Evolutionary conservation across 2,888 invertebrate species (phyloP), one percentile per base, ranked within the genome.

Genomic region (Clostera curtula): DNA sequence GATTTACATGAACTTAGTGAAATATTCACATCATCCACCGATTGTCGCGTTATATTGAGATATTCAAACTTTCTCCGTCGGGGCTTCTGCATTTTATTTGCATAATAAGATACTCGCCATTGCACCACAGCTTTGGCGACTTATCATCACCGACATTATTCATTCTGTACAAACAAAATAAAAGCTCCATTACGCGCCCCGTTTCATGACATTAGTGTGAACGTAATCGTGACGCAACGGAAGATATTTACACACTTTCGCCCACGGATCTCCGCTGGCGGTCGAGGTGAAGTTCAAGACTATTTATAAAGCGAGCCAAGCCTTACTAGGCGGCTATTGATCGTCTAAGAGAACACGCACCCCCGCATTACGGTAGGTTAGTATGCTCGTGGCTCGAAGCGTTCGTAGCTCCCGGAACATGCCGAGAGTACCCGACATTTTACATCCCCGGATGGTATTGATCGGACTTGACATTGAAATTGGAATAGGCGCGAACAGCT

Each of bases 401-500:
- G 68, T 55, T 69, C 75, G 75, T 66, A 50, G 60, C 66, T 61
- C 70, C 82, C 82, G 82, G 80, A 79, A 76, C 64, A 39, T 55
- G 55, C 69, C 83, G 83, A 77, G 63, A 63, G 55, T 61, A 60
- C 51, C 80, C 82, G 83, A 83, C 75, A 75, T 76, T 73, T 75
- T 74, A 77, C 79, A 71, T 72, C 75, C 80, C 75, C 68, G 71
- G 70, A 62, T 52, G 55, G 57, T 84, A 84, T 84, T 77, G 85
- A 84, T 85, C 83, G 80, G 64, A 65, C 79, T 80, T 83, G 85
- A 84, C 83, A 82, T 84, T 84, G 83, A 80, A 85, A 79, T 74
- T 58, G 73, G 66, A 70, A 74, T 76, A 72, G 72, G 73, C 66
- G 69, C 69, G 68, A 83, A 77, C 83, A 80, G 82, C 83, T 82